phyloP scores from a whole-genome alignment of 1,140 invertebrate species.

The Euwallacea similis region DNA sequence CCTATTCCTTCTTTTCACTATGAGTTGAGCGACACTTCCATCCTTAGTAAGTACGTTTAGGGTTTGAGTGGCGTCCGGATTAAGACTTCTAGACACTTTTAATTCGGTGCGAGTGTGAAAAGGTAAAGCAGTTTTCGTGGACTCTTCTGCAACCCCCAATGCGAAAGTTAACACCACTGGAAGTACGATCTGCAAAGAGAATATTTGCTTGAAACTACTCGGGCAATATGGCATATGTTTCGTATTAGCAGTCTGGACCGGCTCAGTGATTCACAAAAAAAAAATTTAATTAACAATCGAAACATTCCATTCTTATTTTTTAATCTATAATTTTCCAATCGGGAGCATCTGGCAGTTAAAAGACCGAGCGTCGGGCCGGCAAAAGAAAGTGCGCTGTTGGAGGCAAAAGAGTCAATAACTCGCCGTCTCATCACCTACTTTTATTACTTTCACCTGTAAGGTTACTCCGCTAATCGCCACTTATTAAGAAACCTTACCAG shows the following conservation, averaged over 20 bases:
- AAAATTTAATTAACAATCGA: neutral
- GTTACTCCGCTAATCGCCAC: constrained; percentile 8
- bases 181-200: constrained; percentile 11
- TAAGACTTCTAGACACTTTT: constrained; percentile 74
- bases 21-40: constrained; percentile 72
- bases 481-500: constrained; percentile 6
- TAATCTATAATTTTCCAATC: constrained; percentile 25
- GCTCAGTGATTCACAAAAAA: no score
- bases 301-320: constrained; percentile 22
- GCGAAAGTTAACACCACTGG: neutral
- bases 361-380: neutral
- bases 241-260: no score
- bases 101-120: constrained; percentile 67
- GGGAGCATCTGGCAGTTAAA: constrained; percentile 18
- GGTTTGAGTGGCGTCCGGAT: constrained; percentile 73
- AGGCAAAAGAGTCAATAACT: constrained; percentile 17
- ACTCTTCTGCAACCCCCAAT: neutral
- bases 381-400: constrained; percentile 18
- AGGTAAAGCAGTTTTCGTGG: constrained; percentile 17
- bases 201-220: neutral
- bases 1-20: constrained; percentile 71
- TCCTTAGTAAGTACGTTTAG: constrained; percentile 73
- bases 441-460: constrained; percentile 25
- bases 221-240: neutral
- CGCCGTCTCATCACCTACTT: constrained; percentile 24